Conservation (phyloP, 1,140 invertebrate species). For the Aphis craccivora region DNA sequence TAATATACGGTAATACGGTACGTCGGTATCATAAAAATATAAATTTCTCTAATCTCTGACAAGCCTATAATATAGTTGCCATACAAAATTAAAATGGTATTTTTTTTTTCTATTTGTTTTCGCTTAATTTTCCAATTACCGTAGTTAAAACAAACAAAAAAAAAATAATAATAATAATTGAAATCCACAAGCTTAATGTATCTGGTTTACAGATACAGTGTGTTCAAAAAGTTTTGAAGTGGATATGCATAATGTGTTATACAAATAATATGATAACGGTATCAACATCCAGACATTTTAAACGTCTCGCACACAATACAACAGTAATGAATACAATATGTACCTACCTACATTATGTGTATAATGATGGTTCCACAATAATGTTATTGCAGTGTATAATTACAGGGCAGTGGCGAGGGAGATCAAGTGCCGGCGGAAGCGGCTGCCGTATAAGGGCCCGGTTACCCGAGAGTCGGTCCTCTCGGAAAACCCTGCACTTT, state of each 20-base stretch:
- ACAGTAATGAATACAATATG: not conserved
- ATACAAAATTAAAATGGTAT: not conserved
- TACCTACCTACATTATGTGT: not conserved
- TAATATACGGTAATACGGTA: no score
- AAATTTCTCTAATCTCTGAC: no score
- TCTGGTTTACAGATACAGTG: not conserved
- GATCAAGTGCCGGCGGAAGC: not conserved
- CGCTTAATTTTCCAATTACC: not conserved
- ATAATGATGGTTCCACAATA: not conserved
- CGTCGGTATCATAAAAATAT: not conserved
- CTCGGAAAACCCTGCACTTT: not conserved
- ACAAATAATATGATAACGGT: not conserved
- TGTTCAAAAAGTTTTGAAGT: not conserved
- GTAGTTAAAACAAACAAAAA: no score
- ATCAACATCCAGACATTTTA: not conserved
- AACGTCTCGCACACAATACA: not conserved
- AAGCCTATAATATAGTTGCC: no score
- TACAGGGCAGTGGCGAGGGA: not conserved
- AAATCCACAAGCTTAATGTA: not conserved
- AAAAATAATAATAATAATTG: not conserved
- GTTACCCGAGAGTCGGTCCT: not conserved
- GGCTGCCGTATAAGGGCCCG: not conserved
- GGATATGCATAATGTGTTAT: no score
- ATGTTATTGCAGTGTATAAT: slow-evolving; percentile 7
- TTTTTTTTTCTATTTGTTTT: not conserved